Evolutionary conservation across 2,888 invertebrate species (phyloP).

Genomic region (Sesia apiformis): DNA sequence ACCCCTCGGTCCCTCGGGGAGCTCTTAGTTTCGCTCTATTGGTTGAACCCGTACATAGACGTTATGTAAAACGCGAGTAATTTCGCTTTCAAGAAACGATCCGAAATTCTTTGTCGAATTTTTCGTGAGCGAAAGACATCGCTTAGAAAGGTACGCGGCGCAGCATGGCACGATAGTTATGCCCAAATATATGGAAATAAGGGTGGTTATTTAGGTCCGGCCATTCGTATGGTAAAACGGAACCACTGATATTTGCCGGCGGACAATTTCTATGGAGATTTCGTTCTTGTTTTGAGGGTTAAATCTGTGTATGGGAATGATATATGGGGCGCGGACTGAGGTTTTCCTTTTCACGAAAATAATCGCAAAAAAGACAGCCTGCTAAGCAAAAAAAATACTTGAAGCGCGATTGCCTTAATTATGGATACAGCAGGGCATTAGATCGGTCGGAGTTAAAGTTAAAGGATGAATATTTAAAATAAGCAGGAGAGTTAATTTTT

Average conservation of each 20-base stretch:
- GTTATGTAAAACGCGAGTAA: constrained; percentile 23
- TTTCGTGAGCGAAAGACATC: constrained; percentile 32
- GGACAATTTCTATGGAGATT: constrained; percentile 72
- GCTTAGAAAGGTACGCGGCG: constrained; percentile 27
- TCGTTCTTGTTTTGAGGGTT: constrained; percentile 60
- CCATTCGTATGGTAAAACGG: constrained; percentile 70
- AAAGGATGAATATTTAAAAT: constrained; percentile 19
- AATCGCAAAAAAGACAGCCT: constrained; percentile 10
- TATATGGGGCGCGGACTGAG: constrained; percentile 39
- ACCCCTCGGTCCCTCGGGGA: constrained; percentile 36
- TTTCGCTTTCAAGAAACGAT: constrained; percentile 18
- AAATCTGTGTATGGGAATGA: constrained; percentile 63
- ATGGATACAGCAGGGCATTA: constrained; percentile 25
- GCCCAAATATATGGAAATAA: constrained; percentile 59
- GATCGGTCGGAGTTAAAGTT: constrained; percentile 23
- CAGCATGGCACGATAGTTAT: constrained; percentile 43
- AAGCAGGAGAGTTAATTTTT: constrained; percentile 32
- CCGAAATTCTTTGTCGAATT: constrained; percentile 26
- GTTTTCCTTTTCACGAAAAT: constrained; percentile 45
- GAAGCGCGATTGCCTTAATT: constrained; percentile 16
- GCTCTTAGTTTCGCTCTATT: constrained; percentile 43
- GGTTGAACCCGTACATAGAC: constrained; percentile 20
- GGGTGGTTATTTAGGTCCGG: constrained; percentile 62
- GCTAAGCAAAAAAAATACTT: constrained; percentile 4
- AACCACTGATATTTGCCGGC: constrained; percentile 63